These are phyloP conservation scores for Mormyrus hasselquistii DNA, from an alignment of 2,797 vertebrate species.

Conservation along the genomic window DNA sequence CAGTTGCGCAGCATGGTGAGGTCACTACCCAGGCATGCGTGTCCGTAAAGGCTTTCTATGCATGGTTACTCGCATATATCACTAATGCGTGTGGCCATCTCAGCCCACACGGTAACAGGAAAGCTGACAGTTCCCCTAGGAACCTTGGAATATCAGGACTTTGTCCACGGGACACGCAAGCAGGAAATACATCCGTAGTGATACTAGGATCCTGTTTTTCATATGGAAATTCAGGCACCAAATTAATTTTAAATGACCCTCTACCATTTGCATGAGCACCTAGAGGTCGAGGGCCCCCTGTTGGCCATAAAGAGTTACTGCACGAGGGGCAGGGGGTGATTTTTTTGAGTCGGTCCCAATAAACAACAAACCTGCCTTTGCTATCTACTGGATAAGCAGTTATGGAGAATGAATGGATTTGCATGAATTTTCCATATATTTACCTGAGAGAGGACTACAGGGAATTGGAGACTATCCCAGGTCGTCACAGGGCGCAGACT, in stretches of 20 bases:
- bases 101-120: not conserved
- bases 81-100: not conserved
- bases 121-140: not conserved
- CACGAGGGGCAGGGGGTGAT: not conserved
- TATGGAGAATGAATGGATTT: not conserved
- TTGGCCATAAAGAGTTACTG: not conserved
- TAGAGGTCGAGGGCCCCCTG: not conserved
- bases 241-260: not conserved
- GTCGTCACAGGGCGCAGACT: not conserved
- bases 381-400: not conserved
- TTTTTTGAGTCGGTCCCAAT: not conserved
- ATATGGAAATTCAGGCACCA: not conserved
- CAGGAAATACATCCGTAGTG: not conserved
- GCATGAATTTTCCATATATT: not conserved
- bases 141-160: not conserved
- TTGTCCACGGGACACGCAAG: not conserved
- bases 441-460: not conserved
- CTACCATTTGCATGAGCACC: not conserved
- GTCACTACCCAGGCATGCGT: not conserved
- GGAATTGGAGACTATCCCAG: not conserved
- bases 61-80: not conserved
- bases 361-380: not conserved
- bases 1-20: not conserved
- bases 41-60: not conserved
- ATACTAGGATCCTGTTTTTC: not conserved